Base-by-base conservation (phyloP, 1,140 invertebrate species). In the Arctopsyche grandis region DNA sequence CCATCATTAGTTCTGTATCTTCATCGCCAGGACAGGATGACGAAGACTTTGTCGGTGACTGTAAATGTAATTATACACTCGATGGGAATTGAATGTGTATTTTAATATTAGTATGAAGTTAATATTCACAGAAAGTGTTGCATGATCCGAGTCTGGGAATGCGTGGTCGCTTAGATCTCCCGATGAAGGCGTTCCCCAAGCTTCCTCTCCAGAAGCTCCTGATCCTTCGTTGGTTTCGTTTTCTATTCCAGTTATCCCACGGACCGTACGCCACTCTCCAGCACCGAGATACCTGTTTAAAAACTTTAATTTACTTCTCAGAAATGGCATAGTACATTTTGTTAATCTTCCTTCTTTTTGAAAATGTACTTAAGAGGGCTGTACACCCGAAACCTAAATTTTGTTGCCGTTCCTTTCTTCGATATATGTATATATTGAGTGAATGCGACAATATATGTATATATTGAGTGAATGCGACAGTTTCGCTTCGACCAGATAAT, bases 121-220 rank as follows among this genome's bases (percentile, higher is more conserved):
- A 5, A 22, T n/a, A 73, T 86, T 86, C 87, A 93, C 91, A 87
- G 92, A 92, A 78, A 91, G 86, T 19, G 91, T 91, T 75, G 90
- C 90, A 84, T 91, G 90, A 79, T 91, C 91, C 63, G 90, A 92
- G 84, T 91, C 92, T 24, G 91, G 90, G 73, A 93, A 91, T 75
- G 90, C 89, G 80, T 95, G 93, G 70, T 94, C 93, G 82, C 94
- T 92, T 7, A 94, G 91, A 16, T 93, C 94, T 1, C 94, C 94
- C 78, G 94, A 95, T 0, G 94, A 95, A 1, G 94, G 94, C 0
- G 94, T 96, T 0, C 94, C 94, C 94, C 94, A 96, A 38, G 94
- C 92, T 84, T 96, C 94, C 84, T 95, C 94, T 0, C 94, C 94
- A 1, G 94, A 95, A 0, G 92, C 94, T 0, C 93, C 94, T 52